phyloP scores from a whole-genome alignment of 2,888 invertebrate species.

The Polylopha cassiicola region DNA sequence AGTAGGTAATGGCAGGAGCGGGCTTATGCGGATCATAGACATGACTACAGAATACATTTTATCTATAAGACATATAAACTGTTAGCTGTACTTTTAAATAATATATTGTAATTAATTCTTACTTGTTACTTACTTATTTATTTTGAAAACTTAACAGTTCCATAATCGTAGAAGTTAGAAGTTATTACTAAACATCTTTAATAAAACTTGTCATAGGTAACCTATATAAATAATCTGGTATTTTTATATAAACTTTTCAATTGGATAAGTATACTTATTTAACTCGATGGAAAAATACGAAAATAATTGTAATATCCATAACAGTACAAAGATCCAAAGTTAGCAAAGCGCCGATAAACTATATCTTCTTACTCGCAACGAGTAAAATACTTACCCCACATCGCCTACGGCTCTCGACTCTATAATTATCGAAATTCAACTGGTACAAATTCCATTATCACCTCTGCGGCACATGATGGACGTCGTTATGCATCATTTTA shows the following conservation, averaged over 20 bases:
- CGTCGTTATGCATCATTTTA: constrained; percentile 59
- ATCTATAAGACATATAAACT: too few relatives aligned
- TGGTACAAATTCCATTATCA: constrained; percentile 53
- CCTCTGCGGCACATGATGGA: constrained; percentile 34
- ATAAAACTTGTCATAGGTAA: too few relatives aligned
- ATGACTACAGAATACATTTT: not conserved
- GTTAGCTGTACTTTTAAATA: too few relatives aligned
- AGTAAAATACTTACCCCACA: constrained; percentile 43
- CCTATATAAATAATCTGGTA: too few relatives aligned
- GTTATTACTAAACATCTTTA: too few relatives aligned
- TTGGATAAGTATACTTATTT: too few relatives aligned
- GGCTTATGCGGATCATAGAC: constrained; percentile 1
- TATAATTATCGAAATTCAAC: constrained; percentile 52
- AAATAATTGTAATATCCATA: constrained; percentile 1
- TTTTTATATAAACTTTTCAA: too few relatives aligned
- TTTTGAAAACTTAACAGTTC: too few relatives aligned
- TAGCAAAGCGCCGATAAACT: constrained; percentile 1
- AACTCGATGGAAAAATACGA: too few relatives aligned
- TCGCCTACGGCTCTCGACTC: constrained; percentile 28
- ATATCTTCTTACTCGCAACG: constrained; percentile 43
- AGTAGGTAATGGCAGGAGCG: constrained; percentile 1
- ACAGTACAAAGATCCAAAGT: not conserved
- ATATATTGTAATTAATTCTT: too few relatives aligned
- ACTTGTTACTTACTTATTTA: too few relatives aligned
- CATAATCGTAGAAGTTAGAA: too few relatives aligned